These are phyloP conservation scores for Aphrocallistes beatrix DNA, from an alignment of 37 sponge, comb jelly and placozoan genomes.

Conservation along the genomic window DNA sequence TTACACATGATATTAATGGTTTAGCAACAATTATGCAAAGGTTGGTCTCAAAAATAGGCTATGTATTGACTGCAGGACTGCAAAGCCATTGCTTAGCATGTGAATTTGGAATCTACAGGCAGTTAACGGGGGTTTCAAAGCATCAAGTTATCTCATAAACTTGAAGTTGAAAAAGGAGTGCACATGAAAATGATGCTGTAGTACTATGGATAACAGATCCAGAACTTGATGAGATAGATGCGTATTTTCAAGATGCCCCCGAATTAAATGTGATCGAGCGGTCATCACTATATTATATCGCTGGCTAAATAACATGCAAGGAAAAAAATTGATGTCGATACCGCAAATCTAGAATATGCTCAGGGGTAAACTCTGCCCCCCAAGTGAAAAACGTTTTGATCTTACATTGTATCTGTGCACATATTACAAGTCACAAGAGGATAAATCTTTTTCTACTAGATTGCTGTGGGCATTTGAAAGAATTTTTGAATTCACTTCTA, in stretches of 20 bases:
- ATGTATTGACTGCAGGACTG: conserved; percentile 16
- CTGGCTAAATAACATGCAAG: conserved; percentile 10
- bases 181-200: background rate
- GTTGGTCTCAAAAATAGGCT: background rate
- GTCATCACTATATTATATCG: conserved; percentile 8
- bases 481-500: background rate
- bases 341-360: background rate
- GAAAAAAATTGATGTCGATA: conserved; percentile 13
- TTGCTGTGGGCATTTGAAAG: conserved; percentile 5
- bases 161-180: background rate
- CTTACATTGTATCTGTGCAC: background rate
- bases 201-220: background rate
- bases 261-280: background rate
- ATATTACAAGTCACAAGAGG: background rate
- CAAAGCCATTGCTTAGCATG: background rate
- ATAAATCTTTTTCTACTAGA: conserved; percentile 1
- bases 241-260: conserved; percentile 2
- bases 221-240: background rate
- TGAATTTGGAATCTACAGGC: background rate
- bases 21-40: conserved; percentile 10
- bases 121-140: background rate
- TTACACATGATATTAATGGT: conserved; percentile 1
- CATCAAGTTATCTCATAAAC: background rate
- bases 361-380: conserved; percentile 14
- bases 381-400: conserved; percentile 12